These are phyloP conservation scores for Lepetodrilus schrolli DNA, from an alignment of 2,888 invertebrate species.

Conservation along the genomic window DNA sequence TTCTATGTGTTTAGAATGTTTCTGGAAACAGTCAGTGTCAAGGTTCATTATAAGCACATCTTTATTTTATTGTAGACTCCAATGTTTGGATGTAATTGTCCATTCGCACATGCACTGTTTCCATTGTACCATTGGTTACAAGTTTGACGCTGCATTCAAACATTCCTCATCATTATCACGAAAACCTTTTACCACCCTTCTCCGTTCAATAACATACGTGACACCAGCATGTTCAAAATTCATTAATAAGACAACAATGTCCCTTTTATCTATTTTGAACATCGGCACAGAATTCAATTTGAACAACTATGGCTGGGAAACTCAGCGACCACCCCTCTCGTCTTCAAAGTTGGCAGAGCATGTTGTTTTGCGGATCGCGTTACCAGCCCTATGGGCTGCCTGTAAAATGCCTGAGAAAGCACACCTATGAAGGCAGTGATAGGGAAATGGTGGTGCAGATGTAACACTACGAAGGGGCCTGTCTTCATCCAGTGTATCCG, in stretches of 20 bases:
- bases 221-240: too few species aligned
- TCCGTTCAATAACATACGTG: background rate
- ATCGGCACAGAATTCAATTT: background rate
- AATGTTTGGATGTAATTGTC: too few species aligned
- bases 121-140: too few species aligned
- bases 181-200: background rate
- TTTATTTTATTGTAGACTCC: too few species aligned
- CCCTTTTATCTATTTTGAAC: background rate
- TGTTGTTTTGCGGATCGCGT: conserved; percentile 9
- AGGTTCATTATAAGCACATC: too few species aligned
- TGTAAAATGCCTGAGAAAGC: background rate
- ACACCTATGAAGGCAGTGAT: too few species aligned
- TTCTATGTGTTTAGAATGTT: too few species aligned
- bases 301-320: background rate
- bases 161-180: background rate
- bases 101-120: too few species aligned
- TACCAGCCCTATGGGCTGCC: background rate
- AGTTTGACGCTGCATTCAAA: too few species aligned
- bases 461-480: background rate
- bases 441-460: background rate
- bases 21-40: too few species aligned
- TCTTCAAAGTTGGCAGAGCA: background rate
- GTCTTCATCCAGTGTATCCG: background rate
- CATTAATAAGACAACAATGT: background rate
- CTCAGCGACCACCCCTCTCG: background rate